phyloP scores from a whole-genome alignment of 2,797 vertebrate genomes.

The Acomys russatus region DNA sequence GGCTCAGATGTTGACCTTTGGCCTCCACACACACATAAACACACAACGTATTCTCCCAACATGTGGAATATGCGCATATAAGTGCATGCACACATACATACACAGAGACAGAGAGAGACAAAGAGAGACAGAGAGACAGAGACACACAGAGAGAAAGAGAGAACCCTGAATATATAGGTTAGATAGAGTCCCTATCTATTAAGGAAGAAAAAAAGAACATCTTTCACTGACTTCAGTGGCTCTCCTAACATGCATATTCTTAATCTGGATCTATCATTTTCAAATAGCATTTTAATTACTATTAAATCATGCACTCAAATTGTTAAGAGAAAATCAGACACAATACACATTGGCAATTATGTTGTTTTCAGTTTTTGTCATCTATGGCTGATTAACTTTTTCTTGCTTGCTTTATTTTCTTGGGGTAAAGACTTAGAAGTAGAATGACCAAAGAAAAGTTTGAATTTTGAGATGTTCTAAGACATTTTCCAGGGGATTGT shows the following conservation, averaged over 20 bases:
- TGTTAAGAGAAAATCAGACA: neutral
- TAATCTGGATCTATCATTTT: slow-evolving; percentile 25
- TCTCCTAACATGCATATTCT: slow-evolving; percentile 32
- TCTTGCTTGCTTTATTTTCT: slow-evolving; percentile 36
- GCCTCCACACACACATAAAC: neutral
- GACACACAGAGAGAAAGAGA: neutral
- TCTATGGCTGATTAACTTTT: slow-evolving; percentile 4
- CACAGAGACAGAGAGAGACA: neutral
- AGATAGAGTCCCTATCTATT: neutral
- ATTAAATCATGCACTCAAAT: neutral
- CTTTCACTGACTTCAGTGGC: neutral
- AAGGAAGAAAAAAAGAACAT: neutral
- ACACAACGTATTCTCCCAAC: neutral
- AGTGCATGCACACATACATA: neutral
- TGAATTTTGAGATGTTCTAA: slow-evolving; percentile 26
- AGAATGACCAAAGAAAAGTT: slow-evolving; percentile 42
- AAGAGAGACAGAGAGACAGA: neutral
- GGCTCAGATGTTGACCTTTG: neutral
- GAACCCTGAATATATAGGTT: neutral
- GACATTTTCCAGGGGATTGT: slow-evolving; percentile 14
- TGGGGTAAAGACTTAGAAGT: slow-evolving; percentile 13
- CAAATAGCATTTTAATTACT: slow-evolving; percentile 47
- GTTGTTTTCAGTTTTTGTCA: slow-evolving; percentile 61
- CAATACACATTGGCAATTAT: neutral
- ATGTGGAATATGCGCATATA: neutral